These are phyloP conservation scores for Halocaridina rubra DNA, from an alignment of 2,888 invertebrate species.

Conservation along the genomic window DNA sequence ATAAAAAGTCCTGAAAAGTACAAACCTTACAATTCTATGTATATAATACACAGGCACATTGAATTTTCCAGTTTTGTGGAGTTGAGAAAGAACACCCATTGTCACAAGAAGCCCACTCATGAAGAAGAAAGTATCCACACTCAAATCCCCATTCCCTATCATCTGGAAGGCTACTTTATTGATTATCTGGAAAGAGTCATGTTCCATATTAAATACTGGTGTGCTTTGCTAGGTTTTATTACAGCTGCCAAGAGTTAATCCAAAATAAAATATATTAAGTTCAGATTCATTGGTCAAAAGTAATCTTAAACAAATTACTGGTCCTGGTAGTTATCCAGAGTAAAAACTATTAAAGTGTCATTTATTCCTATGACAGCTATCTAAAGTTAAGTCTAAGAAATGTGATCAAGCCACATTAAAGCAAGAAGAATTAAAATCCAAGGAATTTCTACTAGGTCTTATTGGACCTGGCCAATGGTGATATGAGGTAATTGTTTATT, in stretches of 20 bases:
- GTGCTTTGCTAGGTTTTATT: background rate
- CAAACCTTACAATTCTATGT: conserved; percentile 44
- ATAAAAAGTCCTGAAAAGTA: no score
- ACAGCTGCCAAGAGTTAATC: background rate
- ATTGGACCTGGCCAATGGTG: no score
- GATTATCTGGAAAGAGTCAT: conserved; percentile 24
- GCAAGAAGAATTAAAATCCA: no score
- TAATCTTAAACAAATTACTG: no score
- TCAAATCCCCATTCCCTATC: conserved; percentile 31
- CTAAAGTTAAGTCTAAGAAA: no score
- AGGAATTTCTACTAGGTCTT: no score
- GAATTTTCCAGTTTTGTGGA: conserved; percentile 21
- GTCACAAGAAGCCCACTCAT: conserved; percentile 49
- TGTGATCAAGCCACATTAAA: no score
- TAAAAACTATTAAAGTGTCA: no score
- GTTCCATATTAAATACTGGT: background rate
- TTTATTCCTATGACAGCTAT: no score
- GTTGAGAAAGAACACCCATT: background rate
- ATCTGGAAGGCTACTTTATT: conserved; percentile 15
- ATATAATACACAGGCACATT: conserved; percentile 13
- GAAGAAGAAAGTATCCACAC: conserved; percentile 55
- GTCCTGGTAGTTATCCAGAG: no score
- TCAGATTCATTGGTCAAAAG: background rate
- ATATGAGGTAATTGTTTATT: no score
- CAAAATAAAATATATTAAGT: background rate